A percentile compares a stretch with the other conserved stretches of the same genome.
Evolutionary conservation across 2,888 invertebrate genomes (phyloP).

Genomic region (Microplitis deprimator): DNA sequence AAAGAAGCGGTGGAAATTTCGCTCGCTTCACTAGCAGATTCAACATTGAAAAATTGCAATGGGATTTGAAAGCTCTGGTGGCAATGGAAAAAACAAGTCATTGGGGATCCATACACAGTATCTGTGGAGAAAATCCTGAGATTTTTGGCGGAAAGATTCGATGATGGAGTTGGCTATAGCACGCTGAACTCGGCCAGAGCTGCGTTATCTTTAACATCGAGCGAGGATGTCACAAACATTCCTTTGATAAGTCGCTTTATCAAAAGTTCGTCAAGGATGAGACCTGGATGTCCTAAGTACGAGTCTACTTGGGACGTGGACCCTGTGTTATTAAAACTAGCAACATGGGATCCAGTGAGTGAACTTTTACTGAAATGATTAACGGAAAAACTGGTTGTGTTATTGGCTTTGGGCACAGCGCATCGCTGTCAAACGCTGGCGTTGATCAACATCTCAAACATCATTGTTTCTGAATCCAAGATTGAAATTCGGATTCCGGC

Average conservation of each 20-base stretch:
- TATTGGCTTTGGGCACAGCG: slow-evolving; percentile 36
- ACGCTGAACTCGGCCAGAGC: slow-evolving; percentile 20
- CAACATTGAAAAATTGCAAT: slow-evolving; percentile 38
- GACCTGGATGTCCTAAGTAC: slow-evolving; percentile 28
- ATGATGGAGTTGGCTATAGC: slow-evolving; percentile 19
- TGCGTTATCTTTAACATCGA: slow-evolving; percentile 28
- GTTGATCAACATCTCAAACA: slow-evolving; percentile 34
- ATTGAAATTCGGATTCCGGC: slow-evolving; percentile 24
- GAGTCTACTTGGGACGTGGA: slow-evolving; percentile 33
- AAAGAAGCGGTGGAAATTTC: slow-evolving; percentile 29
- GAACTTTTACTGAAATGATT: slow-evolving; percentile 16
- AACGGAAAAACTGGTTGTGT: slow-evolving; percentile 29
- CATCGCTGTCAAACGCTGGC: slow-evolving; percentile 43
- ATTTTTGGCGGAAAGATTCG: slow-evolving; percentile 22
- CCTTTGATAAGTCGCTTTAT: slow-evolving; percentile 31
- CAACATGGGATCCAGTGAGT: slow-evolving; percentile 18
- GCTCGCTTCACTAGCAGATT: slow-evolving; percentile 48
- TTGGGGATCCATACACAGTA: neutral
- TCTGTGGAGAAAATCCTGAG: slow-evolving; percentile 8
- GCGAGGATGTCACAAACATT: slow-evolving; percentile 16
- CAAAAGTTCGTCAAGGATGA: slow-evolving; percentile 26
- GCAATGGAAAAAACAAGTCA: slow-evolving; percentile 38
- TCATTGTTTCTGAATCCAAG: slow-evolving; percentile 1
- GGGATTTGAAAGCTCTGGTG: slow-evolving; percentile 49
- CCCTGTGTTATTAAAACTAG: slow-evolving; percentile 14